Evolutionary conservation across 64 coral and sea anemone genomes (phyloP).

Genomic region (Montipora sp.): DNA sequence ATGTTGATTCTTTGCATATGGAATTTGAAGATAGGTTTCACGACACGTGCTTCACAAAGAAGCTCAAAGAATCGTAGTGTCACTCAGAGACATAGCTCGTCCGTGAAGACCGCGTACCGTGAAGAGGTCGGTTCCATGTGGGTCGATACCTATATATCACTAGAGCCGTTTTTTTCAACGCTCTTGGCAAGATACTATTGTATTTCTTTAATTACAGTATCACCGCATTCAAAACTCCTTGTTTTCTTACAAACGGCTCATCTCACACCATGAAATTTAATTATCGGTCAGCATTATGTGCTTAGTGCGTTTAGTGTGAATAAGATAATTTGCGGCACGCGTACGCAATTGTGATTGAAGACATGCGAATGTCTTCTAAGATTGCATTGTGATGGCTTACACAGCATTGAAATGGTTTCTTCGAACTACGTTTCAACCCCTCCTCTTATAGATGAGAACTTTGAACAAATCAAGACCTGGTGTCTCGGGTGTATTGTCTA

Average conservation of each 20-base stretch:
- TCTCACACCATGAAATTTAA: slow-evolving; percentile 90
- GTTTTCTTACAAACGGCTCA: slow-evolving; percentile 84
- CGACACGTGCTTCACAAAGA: slow-evolving; percentile 74
- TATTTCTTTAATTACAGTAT: slow-evolving; percentile 80
- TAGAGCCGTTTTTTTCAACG: not conserved
- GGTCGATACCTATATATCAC: not conserved
- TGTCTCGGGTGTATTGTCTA: slow-evolving; percentile 62
- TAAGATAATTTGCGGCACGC: slow-evolving; percentile 79
- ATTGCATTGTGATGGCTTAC: slow-evolving; percentile 27
- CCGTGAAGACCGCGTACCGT: not conserved
- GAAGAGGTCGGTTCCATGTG: not conserved
- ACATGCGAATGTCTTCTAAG: not conserved
- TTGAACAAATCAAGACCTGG: slow-evolving; percentile 57
- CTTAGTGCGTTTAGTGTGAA: slow-evolving; percentile 58
- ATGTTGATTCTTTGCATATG: slow-evolving; percentile 83
- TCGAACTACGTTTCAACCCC: not conserved
- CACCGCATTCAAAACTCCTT: slow-evolving; percentile 54
- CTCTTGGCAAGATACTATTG: slow-evolving; percentile 40
- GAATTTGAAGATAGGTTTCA: slow-evolving; percentile 57
- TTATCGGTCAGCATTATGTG: slow-evolving; percentile 82
- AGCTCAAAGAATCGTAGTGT: not conserved
- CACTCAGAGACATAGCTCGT: not conserved
- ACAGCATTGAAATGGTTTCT: slow-evolving; percentile 43
- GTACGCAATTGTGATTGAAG: not conserved
- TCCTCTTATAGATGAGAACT: not conserved